Percentiles rank a stretch among this genome's conserved stretches.
phyloP scores from a whole-genome alignment of 2,797 vertebrate genomes.

The Podargus strigoides region DNA sequence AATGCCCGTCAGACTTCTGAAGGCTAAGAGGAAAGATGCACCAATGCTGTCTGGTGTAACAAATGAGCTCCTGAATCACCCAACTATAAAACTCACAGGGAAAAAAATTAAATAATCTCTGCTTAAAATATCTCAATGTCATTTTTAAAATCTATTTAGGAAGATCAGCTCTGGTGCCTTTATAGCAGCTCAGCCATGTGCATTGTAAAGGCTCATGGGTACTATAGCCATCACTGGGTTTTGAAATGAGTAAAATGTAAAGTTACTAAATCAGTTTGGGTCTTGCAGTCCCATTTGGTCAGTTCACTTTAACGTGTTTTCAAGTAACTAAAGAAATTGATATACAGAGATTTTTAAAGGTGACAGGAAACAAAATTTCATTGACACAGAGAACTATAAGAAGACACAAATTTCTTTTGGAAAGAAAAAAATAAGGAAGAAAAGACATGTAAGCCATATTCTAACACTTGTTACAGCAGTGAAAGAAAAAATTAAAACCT shows the following conservation, averaged over 20 bases:
- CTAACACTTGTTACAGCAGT: constrained; percentile 17
- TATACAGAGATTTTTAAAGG: constrained; percentile 25
- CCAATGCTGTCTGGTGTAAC: constrained; percentile 35
- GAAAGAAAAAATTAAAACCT: not conserved
- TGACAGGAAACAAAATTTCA: not conserved
- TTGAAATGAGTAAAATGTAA: constrained; percentile 42
- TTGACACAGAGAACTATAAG: not conserved
- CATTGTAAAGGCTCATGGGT: constrained; percentile 39
- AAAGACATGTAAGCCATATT: not conserved
- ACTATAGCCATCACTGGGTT: constrained; percentile 26
- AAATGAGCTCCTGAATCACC: constrained; percentile 61
- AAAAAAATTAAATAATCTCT: constrained; percentile 62
- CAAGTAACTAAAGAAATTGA: constrained; percentile 43
- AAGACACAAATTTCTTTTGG: not conserved
- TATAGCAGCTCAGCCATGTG: constrained; percentile 62
- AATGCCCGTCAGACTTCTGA: constrained; percentile 2
- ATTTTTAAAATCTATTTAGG: constrained; percentile 67
- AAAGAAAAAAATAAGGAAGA: not conserved
- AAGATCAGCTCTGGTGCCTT: constrained; percentile 64
- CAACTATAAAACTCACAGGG: constrained; percentile 54
- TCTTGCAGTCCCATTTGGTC: constrained; percentile 13
- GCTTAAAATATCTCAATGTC: constrained; percentile 66
- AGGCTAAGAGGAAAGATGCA: constrained; percentile 34
- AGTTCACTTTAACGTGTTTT: not conserved
- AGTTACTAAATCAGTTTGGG: constrained; percentile 68